A percentile compares a stretch with the other conserved stretches of the same genome.
Evolutionary conservation across 2,797 vertebrate species (phyloP).

Genomic region (Hydrolagus colliei): DNA sequence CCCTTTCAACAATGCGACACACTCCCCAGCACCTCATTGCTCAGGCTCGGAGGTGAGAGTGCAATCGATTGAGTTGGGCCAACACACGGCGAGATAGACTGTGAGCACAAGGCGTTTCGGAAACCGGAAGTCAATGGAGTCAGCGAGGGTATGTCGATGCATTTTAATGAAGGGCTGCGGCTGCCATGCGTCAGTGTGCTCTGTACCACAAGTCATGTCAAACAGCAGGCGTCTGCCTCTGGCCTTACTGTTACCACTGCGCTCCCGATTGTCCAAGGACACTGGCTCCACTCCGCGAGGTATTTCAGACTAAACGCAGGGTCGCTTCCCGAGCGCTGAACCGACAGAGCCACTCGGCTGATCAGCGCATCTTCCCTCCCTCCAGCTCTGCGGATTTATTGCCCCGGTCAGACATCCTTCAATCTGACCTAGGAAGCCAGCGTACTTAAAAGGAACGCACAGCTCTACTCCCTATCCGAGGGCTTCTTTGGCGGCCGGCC

Average conservation of each 20-base stretch:
- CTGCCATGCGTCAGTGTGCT: too few relatives aligned
- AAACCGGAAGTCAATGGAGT: not conserved
- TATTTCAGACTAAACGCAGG: not conserved
- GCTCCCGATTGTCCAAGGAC: not conserved
- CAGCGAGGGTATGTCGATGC: not conserved
- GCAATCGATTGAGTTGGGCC: too few relatives aligned
- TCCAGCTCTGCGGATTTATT: slow-evolving; percentile 42
- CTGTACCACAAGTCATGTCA: not conserved
- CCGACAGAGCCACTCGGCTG: slow-evolving; percentile 44
- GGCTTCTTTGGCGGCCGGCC: slow-evolving; percentile 40
- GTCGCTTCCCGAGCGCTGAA: slow-evolving; percentile 40
- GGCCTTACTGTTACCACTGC: not conserved
- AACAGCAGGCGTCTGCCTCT: not conserved
- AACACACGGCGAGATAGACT: too few relatives aligned
- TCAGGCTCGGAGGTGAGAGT: too few relatives aligned
- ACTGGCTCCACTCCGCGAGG: not conserved
- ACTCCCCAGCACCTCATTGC: too few relatives aligned
- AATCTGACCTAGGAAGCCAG: slow-evolving; percentile 51
- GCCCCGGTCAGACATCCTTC: slow-evolving; percentile 49
- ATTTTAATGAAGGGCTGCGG: too few relatives aligned
- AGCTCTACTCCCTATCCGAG: slow-evolving; percentile 34
- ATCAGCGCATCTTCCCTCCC: slow-evolving; percentile 43
- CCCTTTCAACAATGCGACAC: too few relatives aligned
- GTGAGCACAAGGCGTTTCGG: not conserved
- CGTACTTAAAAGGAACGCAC: slow-evolving; percentile 48